Conservation (phyloP, 1,140 invertebrate genomes). For the Tetragnatha versicolor region DNA sequence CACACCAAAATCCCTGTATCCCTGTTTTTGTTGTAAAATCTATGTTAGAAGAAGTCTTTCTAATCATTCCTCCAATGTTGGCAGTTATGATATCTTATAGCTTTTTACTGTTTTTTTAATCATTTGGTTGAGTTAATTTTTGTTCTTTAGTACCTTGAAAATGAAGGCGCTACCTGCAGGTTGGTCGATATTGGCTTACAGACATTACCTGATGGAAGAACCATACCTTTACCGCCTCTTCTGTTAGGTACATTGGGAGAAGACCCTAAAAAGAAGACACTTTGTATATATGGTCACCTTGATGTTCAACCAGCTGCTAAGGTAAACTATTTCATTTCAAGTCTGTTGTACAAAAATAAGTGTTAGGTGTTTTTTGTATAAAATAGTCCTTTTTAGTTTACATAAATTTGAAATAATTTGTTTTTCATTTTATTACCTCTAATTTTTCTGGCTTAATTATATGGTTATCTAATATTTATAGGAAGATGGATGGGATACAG, state of each 20-base stretch:
- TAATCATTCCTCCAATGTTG: no score
- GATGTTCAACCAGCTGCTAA: slow-evolving; percentile 94
- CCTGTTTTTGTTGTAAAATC: no score
- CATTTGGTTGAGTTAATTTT: no score
- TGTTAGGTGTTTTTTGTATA: not conserved
- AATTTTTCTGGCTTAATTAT: no score
- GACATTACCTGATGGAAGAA: slow-evolving; percentile 75
- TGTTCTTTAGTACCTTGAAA: slow-evolving; percentile 70
- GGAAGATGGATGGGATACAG: slow-evolving; percentile 94
- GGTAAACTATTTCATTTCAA: slow-evolving; percentile 60
- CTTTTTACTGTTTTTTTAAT: no score
- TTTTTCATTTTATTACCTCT: no score
- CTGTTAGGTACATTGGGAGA: slow-evolving; percentile 84
- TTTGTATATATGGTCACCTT: slow-evolving; percentile 95
- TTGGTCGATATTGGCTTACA: slow-evolving; percentile 81
- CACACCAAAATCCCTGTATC: no score
- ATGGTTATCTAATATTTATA: no score
- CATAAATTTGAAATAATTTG: no score
- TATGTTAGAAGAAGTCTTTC: no score
- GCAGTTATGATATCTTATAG: no score
- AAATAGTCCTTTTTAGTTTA: not conserved
- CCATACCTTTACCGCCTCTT: slow-evolving; percentile 84
- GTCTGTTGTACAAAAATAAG: not conserved
- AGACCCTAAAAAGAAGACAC: slow-evolving; percentile 81
- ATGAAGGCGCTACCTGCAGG: slow-evolving; percentile 77